Conservation (phyloP, 2,888 invertebrate genomes). For the Nomada ferruginata region DNA sequence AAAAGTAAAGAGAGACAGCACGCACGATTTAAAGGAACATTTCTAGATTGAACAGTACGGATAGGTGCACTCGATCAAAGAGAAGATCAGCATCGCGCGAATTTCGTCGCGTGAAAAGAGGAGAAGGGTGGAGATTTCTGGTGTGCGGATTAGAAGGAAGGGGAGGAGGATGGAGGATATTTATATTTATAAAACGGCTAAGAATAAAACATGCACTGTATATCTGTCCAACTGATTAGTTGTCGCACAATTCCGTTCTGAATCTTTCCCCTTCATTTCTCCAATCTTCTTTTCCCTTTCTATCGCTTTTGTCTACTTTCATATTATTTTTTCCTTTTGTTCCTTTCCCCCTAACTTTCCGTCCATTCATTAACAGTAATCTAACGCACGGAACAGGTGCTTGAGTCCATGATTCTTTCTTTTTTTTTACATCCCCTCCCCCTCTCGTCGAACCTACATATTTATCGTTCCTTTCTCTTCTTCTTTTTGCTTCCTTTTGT, state of each 20-base stretch:
- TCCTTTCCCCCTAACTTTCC: slow-evolving; percentile 21
- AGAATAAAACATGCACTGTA: slow-evolving; percentile 80
- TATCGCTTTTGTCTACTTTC: slow-evolving; percentile 31
- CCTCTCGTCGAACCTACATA: slow-evolving; percentile 70
- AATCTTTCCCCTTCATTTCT: slow-evolving; percentile 23
- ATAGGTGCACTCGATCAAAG: slow-evolving; percentile 46
- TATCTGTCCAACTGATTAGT: slow-evolving; percentile 69
- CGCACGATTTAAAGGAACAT: slow-evolving; percentile 56
- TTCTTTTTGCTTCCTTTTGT: slow-evolving; percentile 15
- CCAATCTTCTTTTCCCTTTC: slow-evolving; percentile 11
- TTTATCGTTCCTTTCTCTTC: slow-evolving; percentile 20
- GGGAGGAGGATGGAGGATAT: slow-evolving; percentile 72
- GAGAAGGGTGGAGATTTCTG: slow-evolving; percentile 39
- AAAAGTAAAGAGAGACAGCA: slow-evolving; percentile 43
- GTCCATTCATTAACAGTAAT: slow-evolving; percentile 32
- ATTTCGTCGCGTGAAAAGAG: slow-evolving; percentile 52
- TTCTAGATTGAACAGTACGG: slow-evolving; percentile 56
- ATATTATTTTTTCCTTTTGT: background rate
- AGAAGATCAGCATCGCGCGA: slow-evolving; percentile 38
- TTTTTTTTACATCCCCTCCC: slow-evolving; percentile 28
- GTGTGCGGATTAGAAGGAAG: slow-evolving; percentile 17
- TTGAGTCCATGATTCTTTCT: slow-evolving; percentile 35
- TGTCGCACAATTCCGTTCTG: slow-evolving; percentile 54
- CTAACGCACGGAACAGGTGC: slow-evolving; percentile 51
- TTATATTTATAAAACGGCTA: slow-evolving; percentile 80